phyloP scores from a whole-genome alignment of 2,797 vertebrate genomes.

The Falco naumanni region DNA sequence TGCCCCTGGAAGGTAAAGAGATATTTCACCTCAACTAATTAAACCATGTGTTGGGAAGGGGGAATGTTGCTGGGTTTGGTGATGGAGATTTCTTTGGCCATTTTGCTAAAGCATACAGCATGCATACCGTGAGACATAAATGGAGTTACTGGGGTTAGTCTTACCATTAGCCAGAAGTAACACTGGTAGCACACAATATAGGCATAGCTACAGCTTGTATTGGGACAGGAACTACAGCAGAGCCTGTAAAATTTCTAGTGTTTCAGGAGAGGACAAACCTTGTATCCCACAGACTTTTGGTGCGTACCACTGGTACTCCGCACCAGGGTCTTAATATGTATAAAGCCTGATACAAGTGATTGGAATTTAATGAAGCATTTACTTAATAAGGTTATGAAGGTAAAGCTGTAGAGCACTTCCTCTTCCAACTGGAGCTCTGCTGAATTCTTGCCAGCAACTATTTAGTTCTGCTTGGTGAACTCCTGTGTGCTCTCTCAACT shows the following conservation, averaged over 20 bases:
- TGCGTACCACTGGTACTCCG: neutral
- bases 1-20: conserved; percentile 92
- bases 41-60: neutral
- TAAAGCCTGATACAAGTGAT: neutral
- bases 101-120: neutral
- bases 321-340: neutral
- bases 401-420: neutral
- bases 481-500: neutral
- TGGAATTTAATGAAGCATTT: neutral
- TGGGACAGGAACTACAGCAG: neutral
- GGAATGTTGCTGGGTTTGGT: neutral
- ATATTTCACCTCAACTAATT: neutral
- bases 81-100: neutral
- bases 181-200: neutral
- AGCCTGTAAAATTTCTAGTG: neutral
- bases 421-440: neutral
- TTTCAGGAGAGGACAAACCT: neutral
- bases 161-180: neutral
- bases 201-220: neutral
- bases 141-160: neutral
- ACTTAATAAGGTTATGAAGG: neutral
- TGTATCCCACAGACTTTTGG: neutral
- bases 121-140: neutral
- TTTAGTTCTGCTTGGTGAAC: neutral
- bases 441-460: neutral